Evolutionary conservation across 2,113 vertebrate genomes (phyloP), one percentile per base, ranked within the genome.

Genomic region (Lepidothrix coronata): DNA sequence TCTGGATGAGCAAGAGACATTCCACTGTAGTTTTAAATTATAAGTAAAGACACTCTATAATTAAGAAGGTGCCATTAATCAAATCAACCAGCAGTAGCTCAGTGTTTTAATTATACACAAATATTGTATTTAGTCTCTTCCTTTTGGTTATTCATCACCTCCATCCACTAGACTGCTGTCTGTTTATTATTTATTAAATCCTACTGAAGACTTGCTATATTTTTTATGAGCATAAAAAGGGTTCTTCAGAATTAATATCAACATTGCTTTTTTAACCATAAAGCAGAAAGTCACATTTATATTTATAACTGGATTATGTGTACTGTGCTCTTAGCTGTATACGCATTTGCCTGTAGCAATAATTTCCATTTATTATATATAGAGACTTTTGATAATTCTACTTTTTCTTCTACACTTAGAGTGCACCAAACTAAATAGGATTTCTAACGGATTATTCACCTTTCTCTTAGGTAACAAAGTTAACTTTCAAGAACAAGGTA

Each of bases 161-260:
- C 28, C 44, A 83, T 93, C 87, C 97, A 91, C 88, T 96, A 96
- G 92, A 94, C 63, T 96, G 86, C 88, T 95, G 93, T 90, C 93
- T 93, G 88, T 96, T 97, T 96, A 94, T 96, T 96, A 97, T 97
- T 95, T 95, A 97, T 97, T 96, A 97, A 94, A 93, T 89, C 61
- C 74, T 89, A 71, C 84, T 79, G 83, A 93, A 96, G 95, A 86
- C 83, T 89, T 94, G 65, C 39, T 96, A 33, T 95, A 94, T 87
- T 96, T 95, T 95, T 97, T 96, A 95, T 94, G 89, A 95, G 74
- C 77, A 73, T 81, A 94, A 91, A 81, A 97, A 92, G 91, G 81
- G 74, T 95, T 88, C 79, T 97, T 95, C 90, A 93, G 61, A 97
- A 96, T 82, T 95, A 97, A 97, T 94, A 91, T 41, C 65, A 93